Evolutionary conservation across 2,113 vertebrate species (phyloP).

Genomic region (Plectropomus leopardus): DNA sequence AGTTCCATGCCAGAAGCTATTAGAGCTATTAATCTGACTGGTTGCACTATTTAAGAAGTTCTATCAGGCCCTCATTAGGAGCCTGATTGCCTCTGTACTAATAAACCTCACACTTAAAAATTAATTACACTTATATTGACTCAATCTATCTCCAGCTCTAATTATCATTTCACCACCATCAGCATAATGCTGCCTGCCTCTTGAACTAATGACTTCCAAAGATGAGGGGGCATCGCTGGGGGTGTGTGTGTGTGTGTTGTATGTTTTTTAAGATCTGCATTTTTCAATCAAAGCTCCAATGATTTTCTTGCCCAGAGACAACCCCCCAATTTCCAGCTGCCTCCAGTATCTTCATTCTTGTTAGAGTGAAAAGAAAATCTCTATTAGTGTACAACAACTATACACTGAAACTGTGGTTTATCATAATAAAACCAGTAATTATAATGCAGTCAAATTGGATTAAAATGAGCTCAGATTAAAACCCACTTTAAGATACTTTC

Average conservation of each 20-base stretch:
- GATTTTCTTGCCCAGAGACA: background rate
- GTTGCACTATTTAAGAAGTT: slow-evolving; percentile 69
- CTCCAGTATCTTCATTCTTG: background rate
- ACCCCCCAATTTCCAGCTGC: background rate
- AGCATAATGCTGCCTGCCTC: slow-evolving; percentile 65
- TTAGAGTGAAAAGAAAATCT: background rate
- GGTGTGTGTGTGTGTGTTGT: background rate
- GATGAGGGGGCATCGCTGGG: slow-evolving; percentile 31
- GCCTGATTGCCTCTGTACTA: slow-evolving; percentile 81
- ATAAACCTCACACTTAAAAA: slow-evolving; percentile 81
- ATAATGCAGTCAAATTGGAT: background rate
- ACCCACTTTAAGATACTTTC: background rate
- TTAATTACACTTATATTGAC: slow-evolving; percentile 84
- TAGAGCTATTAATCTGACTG: slow-evolving; percentile 72
- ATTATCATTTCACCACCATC: slow-evolving; percentile 80
- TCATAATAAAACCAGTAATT: background rate
- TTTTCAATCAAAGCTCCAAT: background rate
- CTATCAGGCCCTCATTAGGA: slow-evolving; percentile 79
- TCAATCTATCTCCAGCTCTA: slow-evolving; percentile 78
- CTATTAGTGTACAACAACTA: background rate
- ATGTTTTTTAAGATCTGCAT: background rate
- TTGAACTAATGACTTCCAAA: slow-evolving; percentile 65
- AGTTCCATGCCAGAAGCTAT: slow-evolving; percentile 63
- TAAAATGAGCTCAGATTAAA: slow-evolving; percentile 1
- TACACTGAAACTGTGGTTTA: background rate